phyloP scores from a whole-genome alignment of 2,797 vertebrate species.

The Limnodromus scolopaceus region DNA sequence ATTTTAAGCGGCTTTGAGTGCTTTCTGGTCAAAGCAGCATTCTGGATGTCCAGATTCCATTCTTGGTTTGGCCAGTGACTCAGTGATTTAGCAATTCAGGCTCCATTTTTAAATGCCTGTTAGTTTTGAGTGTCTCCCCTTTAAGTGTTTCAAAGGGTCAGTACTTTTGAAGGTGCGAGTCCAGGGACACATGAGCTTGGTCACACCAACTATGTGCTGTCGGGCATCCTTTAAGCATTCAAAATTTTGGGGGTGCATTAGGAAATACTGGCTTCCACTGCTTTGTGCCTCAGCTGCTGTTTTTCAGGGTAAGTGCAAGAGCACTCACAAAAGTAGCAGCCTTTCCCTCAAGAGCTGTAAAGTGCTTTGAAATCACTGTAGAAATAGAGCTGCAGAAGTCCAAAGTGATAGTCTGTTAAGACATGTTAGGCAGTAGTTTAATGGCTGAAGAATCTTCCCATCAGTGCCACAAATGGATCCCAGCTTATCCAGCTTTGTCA shows the following conservation, averaged over 20 bases:
- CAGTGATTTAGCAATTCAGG: background rate
- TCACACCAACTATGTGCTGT: background rate
- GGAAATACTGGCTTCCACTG: background rate
- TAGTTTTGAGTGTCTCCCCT: background rate
- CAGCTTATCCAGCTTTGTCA: background rate
- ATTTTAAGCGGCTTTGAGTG: background rate
- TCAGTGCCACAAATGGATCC: background rate
- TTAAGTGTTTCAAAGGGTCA: background rate
- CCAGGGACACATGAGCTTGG: background rate
- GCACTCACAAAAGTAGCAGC: background rate
- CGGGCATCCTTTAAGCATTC: background rate
- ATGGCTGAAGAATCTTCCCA: background rate
- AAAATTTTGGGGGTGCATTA: fast-evolving
- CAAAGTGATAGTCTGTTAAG: background rate
- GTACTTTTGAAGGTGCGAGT: background rate
- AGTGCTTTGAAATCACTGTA: background rate
- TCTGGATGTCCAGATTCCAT: background rate
- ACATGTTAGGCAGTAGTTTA: too few species aligned
- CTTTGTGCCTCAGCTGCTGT: background rate
- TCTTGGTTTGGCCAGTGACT: background rate
- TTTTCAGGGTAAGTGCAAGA: background rate
- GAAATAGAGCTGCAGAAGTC: background rate
- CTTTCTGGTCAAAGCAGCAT: background rate
- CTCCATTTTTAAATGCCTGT: background rate
- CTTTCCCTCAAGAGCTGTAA: background rate